These are phyloP conservation scores for Notolabrus celidotus DNA, from an alignment of 2,797 vertebrate species.

Conservation along the genomic window DNA sequence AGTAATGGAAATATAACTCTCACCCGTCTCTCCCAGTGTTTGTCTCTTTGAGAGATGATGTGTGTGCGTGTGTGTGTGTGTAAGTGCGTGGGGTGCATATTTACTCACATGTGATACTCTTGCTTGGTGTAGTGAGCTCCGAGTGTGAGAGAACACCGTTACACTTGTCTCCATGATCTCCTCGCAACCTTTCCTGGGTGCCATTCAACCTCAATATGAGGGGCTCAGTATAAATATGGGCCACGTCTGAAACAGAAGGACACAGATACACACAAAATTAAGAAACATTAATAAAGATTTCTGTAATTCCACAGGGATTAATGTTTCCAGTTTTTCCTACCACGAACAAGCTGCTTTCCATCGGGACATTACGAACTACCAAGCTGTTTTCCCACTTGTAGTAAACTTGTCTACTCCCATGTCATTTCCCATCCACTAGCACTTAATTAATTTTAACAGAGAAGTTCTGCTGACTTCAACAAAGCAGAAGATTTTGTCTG, in stretches of 20 bases:
- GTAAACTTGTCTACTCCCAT: conserved; percentile 45
- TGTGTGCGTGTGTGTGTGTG: conserved; percentile 3
- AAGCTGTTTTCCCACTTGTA: conserved; percentile 48
- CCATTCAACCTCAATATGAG: conserved; percentile 80
- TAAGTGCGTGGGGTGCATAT: conserved; percentile 21
- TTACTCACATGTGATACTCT: conserved; percentile 80
- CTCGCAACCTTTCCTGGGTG: conserved; percentile 60
- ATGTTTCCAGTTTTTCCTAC: conserved; percentile 6
- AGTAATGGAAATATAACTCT: conserved; percentile 77
- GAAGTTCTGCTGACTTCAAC: conserved; percentile 77
- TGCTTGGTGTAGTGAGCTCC: conserved; percentile 59
- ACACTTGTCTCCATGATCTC: conserved; percentile 63
- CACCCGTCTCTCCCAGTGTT: conserved; percentile 29
- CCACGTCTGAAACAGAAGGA: conserved; percentile 70
- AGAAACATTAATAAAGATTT: conserved; percentile 2
- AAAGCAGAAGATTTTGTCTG: conserved; percentile 77
- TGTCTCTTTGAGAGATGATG: conserved; percentile 9
- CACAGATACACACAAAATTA: conserved; percentile 19
- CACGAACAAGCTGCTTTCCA: conserved; percentile 11
- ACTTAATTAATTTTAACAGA: conserved; percentile 73
- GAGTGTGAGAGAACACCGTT: conserved; percentile 70
- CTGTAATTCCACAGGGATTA: conserved; percentile 7
- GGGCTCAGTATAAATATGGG: conserved; percentile 77
- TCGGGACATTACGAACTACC: conserved; percentile 44
- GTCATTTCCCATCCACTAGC: conserved; percentile 71